These are phyloP conservation scores for Alouatta palliata DNA, from an alignment of 2,113 vertebrate genomes.

Conservation along the genomic window DNA sequence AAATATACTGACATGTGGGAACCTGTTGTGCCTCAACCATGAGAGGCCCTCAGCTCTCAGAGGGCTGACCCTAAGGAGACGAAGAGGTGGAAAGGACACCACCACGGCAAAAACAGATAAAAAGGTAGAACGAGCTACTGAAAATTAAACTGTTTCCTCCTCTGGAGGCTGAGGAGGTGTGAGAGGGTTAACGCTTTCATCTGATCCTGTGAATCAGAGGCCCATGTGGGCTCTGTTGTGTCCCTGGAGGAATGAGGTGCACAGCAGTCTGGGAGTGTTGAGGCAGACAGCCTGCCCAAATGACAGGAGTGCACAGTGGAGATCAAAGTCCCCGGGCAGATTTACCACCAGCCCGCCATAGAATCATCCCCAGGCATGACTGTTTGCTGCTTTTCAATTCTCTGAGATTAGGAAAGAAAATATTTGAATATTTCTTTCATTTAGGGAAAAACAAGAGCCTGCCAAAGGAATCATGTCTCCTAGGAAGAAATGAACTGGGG, in stretches of 20 bases:
- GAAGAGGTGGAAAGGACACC: not conserved
- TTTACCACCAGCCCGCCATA: not conserved
- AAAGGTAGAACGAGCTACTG: not conserved
- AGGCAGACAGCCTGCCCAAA: not conserved
- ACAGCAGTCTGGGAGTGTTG: rapidly evolving
- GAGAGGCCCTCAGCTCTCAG: not conserved
- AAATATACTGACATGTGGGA: rapidly evolving
- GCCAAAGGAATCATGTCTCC: not conserved
- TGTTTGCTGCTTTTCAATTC: not conserved
- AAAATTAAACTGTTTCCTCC: not conserved
- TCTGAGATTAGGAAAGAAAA: conserved; percentile 19
- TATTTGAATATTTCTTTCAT: conserved; percentile 13
- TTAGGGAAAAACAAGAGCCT: conserved; percentile 3
- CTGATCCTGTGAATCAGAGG: not conserved
- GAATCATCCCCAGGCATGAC: not conserved
- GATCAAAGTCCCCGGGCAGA: not conserved
- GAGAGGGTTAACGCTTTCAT: not conserved
- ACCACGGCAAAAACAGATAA: not conserved
- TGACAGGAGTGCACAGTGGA: not conserved
- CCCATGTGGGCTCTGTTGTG: not conserved
- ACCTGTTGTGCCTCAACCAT: not conserved
- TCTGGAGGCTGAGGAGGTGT: not conserved
- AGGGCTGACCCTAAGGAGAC: not conserved
- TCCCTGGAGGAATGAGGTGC: not conserved
- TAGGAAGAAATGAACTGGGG: not conserved